These are phyloP conservation scores for Sphaeramia orbicularis DNA, from an alignment of 2,797 vertebrate genomes.

Conservation along the genomic window DNA sequence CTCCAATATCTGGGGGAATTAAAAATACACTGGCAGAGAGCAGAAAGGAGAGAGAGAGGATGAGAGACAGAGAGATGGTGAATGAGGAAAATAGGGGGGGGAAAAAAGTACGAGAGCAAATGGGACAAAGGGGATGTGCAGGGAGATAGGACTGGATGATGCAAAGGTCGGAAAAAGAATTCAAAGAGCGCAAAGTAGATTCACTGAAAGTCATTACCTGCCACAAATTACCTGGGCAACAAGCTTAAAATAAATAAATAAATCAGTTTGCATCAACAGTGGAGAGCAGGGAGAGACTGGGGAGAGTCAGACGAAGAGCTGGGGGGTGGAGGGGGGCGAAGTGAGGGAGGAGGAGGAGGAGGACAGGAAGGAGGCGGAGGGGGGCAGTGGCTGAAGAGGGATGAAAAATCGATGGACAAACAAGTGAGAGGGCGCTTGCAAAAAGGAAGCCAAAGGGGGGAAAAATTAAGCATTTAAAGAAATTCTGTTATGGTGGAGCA, in stretches of 20 bases:
- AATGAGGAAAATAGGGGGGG: slow-evolving; percentile 25
- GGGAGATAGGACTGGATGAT: slow-evolving; percentile 62
- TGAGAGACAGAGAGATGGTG: slow-evolving; percentile 43
- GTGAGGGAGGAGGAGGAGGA: slow-evolving; percentile 26
- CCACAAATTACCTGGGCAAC: slow-evolving; percentile 95
- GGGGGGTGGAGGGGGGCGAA: slow-evolving; percentile 6
- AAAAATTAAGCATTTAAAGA: slow-evolving; percentile 85
- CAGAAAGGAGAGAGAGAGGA: slow-evolving; percentile 30
- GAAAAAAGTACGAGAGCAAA: slow-evolving; percentile 55
- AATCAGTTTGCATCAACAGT: slow-evolving; percentile 75
- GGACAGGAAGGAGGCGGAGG: slow-evolving; percentile 24
- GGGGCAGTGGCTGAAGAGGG: slow-evolving; percentile 68
- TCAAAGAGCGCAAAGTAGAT: slow-evolving; percentile 90
- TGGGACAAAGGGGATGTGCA: slow-evolving; percentile 66
- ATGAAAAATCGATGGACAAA: slow-evolving; percentile 87
- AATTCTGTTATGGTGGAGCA: slow-evolving; percentile 74
- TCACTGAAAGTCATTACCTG: slow-evolving; percentile 95
- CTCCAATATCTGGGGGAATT: slow-evolving; percentile 90
- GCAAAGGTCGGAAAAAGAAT: slow-evolving; percentile 82
- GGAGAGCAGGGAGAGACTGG: slow-evolving; percentile 54
- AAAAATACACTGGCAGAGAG: slow-evolving; percentile 71
- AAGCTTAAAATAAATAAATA: slow-evolving; percentile 88
- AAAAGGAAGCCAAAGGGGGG: slow-evolving; percentile 78
- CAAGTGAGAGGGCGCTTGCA: slow-evolving; percentile 77
- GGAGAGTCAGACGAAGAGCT: slow-evolving; percentile 59